A percentile compares a stretch with the other conserved stretches of the same genome.
Evolutionary conservation across 2,113 vertebrate genomes (phyloP).

Genomic region (Cathartes aura): DNA sequence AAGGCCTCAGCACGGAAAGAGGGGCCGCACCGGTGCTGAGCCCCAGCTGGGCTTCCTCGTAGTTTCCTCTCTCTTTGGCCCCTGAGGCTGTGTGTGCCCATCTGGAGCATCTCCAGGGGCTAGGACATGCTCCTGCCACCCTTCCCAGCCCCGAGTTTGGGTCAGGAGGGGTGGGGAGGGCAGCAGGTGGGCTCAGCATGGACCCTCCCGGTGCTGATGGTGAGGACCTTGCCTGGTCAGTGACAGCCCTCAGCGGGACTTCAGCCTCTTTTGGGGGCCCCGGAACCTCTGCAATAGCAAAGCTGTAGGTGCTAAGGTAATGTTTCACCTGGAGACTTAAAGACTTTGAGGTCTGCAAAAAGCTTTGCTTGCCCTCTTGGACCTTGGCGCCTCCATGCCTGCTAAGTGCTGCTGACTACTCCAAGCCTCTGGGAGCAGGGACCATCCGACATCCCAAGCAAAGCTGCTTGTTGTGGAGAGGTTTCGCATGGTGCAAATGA

Average conservation of each 20-base stretch:
- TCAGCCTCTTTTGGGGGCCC: not conserved
- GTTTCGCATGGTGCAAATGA: fast-evolving
- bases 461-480: fast-evolving
- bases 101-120: not conserved
- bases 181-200: not conserved
- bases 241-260: not conserved
- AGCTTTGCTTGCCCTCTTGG: not conserved
- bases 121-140: not conserved
- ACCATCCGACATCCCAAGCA: not conserved
- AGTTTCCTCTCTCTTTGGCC: not conserved
- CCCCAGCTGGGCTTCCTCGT: not conserved
- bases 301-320: not conserved
- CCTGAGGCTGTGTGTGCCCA: not conserved
- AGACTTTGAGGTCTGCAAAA: not conserved
- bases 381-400: fast-evolving
- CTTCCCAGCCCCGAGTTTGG: not conserved
- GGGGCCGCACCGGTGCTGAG: fast-evolving
- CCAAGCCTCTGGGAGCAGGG: not conserved
- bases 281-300: not conserved
- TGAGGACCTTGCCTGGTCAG: not conserved
- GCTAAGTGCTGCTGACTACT: not conserved
- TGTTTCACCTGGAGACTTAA: not conserved
- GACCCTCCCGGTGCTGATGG: not conserved
- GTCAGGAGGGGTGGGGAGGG: not conserved
- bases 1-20: not conserved